Evolutionary conservation across 2,888 invertebrate genomes (phyloP), one percentile per base, ranked within the genome.

Genomic region (Orthosia gothica): DNA sequence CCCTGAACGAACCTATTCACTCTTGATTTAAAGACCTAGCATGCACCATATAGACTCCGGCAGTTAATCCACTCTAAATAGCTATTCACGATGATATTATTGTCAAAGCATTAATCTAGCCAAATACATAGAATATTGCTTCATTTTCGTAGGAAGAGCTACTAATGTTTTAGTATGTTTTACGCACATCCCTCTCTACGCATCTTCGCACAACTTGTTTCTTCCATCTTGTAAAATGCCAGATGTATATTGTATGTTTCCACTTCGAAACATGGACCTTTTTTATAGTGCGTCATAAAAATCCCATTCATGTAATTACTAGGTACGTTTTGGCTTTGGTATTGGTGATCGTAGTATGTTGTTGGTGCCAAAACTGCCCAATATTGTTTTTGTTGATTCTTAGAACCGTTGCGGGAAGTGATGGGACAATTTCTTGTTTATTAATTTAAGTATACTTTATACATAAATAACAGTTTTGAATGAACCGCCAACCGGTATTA

Each of bases 271-370:
- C 13, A 63, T 68, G 32, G 49, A 70, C n/a, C 70, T n/a, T 63
- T 81, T 70, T 78, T 63, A 65, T 66, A 76, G 58, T 64, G 50
- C 47, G 55, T 40, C 55, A 68, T 82, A 79, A 79, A 83, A 72
- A 71, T 64, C 64, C 74, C 67, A 64, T 69, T 69, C 72, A 49
- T 20, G 58, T 79, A 78, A 79, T 77, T 69, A 69, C 69, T 76
- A 76, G 32, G 61, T 76, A 68, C 63, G 63, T 64, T 23, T 82
- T 68, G 82, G 77, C 63, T 55, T 47, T n/a, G 49, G 26, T 62
- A 26, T 62, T 54, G 55, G 55, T 57, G 57, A 49, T 57, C 55
- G 47, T 77, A 69, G 61, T 57, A 49, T 26, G 55, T 7, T 82
- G 47, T 69, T 70, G 52, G 13, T 82, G 77, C 63, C 77, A 82